Base-by-base conservation (phyloP, 2,888 invertebrate genomes). In the Morpho helenor region DNA sequence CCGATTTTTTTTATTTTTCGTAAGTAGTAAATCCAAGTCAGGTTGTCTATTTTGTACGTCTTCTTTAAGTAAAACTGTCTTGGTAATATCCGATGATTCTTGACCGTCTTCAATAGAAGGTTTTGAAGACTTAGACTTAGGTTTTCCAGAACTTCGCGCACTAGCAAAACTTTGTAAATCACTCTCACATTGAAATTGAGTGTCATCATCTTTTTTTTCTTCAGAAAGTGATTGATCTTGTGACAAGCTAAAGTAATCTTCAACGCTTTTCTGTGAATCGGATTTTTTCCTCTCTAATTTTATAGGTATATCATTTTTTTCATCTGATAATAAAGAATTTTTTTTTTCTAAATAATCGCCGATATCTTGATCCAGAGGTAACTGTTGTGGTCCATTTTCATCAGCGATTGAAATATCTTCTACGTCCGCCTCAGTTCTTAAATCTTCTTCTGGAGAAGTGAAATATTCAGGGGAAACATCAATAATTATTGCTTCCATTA, bases 401-500 rank as follows among this genome's bases (percentile, higher is more conserved):
- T 96, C 96, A 46, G 94, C 93, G 57, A 96, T 94, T 0, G 97
- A 96, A 61, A 96, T 94, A 70, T 97, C 97, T 76, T 97, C 97
- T 63, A 97, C 88, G 66, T 96, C 97, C 0, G 96, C 96, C 84
- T 97, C 97, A 0, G 97, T 97, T 56, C 96, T 92, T 61, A 96
- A 86, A 76, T 97, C 97, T 72, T 96, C 96, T 67, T 94, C 95
- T 3, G 94, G 94, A n/a, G 94, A 91, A 0, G 92, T 92, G 72
- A 96, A 97, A 71, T 96, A 96, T 67, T 97, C 96, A 0, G 96
- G 96, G 0, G 95, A 94, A 0, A 97, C 96, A 66, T 97, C 97
- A 55, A 97, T 97, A 9, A 97, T 95, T 39, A 97, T 95, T 0
- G 97, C 97, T 85, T 97, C 97, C 96, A 97, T 96, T 0, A 96